phyloP scores from a whole-genome alignment of 92 coral and sea anemone species.

The Blastomussa wellsi region DNA sequence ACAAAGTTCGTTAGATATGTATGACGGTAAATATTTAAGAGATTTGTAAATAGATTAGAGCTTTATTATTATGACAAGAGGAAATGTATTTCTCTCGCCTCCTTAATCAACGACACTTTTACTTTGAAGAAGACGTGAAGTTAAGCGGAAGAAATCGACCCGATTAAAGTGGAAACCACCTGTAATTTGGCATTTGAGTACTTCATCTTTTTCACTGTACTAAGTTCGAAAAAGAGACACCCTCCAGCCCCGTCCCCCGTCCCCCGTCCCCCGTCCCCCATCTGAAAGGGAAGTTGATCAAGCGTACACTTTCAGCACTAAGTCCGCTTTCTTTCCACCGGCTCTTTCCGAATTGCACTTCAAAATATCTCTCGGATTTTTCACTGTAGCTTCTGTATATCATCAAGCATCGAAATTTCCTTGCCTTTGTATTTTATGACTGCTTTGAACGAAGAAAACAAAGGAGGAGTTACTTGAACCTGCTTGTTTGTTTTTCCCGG shows the following conservation, averaged over 20 bases:
- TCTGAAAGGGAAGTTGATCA: no score
- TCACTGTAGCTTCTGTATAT: no score
- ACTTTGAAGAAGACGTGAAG: neutral
- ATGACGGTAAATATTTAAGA: slow-evolving; percentile 9
- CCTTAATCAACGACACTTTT: neutral
- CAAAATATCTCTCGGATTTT: slow-evolving; percentile 44
- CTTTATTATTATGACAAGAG: neutral
- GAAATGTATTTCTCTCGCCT: neutral
- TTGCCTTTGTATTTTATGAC: no score
- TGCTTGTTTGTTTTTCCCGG: no score
- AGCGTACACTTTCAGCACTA: slow-evolving; percentile 55
- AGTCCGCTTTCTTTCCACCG: slow-evolving; percentile 63
- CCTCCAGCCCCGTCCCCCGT: no score
- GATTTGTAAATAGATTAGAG: slow-evolving; percentile 1
- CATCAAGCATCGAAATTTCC: no score
- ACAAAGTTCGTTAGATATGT: neutral
- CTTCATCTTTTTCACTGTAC: no score
- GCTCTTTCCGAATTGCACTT: slow-evolving; percentile 37
- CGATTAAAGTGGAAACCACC: neutral
- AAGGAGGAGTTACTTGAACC: no score
- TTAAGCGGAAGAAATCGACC: neutral
- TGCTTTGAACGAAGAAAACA: no score
- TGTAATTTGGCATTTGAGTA: neutral
- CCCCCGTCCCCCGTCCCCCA: no score
- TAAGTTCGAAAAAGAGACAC: no score